Evolutionary conservation across 2,888 invertebrate species (phyloP).

Genomic region (Aphidius colemani): DNA sequence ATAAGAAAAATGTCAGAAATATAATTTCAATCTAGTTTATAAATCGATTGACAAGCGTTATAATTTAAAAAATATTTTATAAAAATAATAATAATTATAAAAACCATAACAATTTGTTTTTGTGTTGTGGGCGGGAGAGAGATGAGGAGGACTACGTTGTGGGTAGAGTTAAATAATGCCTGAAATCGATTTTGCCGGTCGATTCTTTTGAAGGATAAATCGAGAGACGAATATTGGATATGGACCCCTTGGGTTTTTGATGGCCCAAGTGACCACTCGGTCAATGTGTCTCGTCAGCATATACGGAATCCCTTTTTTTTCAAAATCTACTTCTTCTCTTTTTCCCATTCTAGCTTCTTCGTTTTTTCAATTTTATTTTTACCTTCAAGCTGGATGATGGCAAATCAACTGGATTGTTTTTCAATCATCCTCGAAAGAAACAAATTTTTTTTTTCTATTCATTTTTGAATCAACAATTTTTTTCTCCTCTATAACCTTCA

Average conservation of each 20-base stretch:
- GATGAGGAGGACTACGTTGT: conserved; percentile 2
- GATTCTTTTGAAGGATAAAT: conserved; percentile 32
- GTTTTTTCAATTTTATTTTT: conserved; percentile 8
- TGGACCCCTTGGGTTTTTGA: conserved; percentile 5
- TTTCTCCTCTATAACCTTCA: too few relatives aligned
- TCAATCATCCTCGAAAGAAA: too few relatives aligned
- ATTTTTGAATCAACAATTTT: too few relatives aligned
- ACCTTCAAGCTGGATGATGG: neutral
- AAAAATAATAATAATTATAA: conserved; percentile 1
- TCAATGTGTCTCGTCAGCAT: conserved; percentile 23
- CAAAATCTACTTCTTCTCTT: conserved; percentile 1
- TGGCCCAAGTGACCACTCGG: conserved; percentile 24
- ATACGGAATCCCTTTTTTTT: conserved; percentile 17
- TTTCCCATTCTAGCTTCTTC: neutral
- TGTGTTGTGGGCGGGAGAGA: conserved; percentile 27
- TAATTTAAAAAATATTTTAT: neutral
- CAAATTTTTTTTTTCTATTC: too few relatives aligned
- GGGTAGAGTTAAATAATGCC: conserved; percentile 42
- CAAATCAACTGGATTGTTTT: too few relatives aligned
- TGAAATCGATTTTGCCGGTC: conserved; percentile 42
- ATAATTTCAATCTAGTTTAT: neutral
- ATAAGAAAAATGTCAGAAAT: neutral
- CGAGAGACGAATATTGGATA: neutral
- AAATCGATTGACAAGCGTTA: neutral
- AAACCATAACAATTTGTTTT: conserved; percentile 29